Conservation (phyloP, 2,888 invertebrate species). For the Colostygia pectinataria region DNA sequence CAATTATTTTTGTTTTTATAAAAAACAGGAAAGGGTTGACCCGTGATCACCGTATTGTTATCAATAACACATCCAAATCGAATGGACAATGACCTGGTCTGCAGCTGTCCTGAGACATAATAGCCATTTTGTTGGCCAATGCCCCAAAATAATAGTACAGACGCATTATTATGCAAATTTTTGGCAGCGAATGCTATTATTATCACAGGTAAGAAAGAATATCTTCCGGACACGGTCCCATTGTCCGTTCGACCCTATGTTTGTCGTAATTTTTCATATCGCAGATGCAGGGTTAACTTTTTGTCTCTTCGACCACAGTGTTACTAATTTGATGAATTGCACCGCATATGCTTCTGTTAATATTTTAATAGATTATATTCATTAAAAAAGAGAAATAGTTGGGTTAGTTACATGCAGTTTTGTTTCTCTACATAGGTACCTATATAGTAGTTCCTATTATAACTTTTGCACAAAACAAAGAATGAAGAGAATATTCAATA, state of each 20-base stretch:
- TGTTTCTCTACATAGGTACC: too few relatives aligned
- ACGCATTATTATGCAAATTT: conserved; percentile 80
- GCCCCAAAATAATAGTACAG: conserved; percentile 72
- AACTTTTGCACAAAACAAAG: neutral
- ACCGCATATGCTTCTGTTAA: conserved; percentile 52
- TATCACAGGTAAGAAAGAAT: conserved; percentile 68
- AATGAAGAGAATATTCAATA: neutral
- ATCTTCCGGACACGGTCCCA: conserved; percentile 66
- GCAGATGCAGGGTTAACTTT: conserved; percentile 59
- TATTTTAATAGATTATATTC: conserved; percentile 7
- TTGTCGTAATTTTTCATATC: conserved; percentile 46
- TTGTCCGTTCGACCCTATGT: conserved; percentile 60
- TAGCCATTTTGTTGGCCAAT: conserved; percentile 60
- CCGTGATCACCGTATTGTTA: conserved; percentile 51
- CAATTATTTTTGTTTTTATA: conserved; percentile 28
- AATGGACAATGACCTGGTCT: conserved; percentile 72
- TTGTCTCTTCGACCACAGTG: conserved; percentile 52
- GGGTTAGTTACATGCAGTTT: too few relatives aligned
- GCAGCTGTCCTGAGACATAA: conserved; percentile 71
- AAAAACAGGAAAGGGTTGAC: conserved; percentile 53
- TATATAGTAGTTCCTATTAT: too few relatives aligned
- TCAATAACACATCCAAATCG: conserved; percentile 58
- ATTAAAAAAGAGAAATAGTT: neutral
- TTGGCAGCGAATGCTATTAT: conserved; percentile 64
- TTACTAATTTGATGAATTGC: conserved; percentile 76